Conservation (phyloP, 2,797 vertebrate genomes). For the Dermochelys coriacea region DNA sequence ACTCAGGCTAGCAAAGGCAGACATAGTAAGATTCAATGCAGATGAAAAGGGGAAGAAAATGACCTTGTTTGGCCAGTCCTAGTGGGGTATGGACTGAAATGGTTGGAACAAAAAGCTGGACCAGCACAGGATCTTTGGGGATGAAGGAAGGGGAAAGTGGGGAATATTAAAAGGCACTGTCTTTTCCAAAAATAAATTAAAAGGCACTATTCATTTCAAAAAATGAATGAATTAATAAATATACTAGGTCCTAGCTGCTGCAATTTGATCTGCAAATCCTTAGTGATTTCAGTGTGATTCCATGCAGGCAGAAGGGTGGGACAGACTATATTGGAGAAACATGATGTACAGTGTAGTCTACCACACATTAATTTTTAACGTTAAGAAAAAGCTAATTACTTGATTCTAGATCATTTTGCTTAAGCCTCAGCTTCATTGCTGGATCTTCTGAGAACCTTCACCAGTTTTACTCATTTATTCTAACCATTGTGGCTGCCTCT, state of each 20-base stretch:
- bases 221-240: background rate
- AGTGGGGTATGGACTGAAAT: background rate
- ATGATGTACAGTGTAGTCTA: background rate
- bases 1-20: background rate
- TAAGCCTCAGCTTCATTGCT: background rate
- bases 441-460: background rate
- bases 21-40: accelerated
- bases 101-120: background rate
- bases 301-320: accelerated
- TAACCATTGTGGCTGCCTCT: background rate
- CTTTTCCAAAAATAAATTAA: background rate
- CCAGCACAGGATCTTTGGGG: background rate
- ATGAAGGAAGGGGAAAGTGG: background rate
- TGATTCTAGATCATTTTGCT: background rate
- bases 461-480: background rate
- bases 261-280: background rate
- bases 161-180: background rate
- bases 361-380: background rate
- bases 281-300: background rate
- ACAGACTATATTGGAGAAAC: background rate
- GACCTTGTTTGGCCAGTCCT: background rate
- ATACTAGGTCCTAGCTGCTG: background rate
- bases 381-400: background rate
- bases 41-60: accelerated
- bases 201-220: background rate